phyloP scores from a whole-genome alignment of 2,113 vertebrate species.

The Oreotragus oreotragus region DNA sequence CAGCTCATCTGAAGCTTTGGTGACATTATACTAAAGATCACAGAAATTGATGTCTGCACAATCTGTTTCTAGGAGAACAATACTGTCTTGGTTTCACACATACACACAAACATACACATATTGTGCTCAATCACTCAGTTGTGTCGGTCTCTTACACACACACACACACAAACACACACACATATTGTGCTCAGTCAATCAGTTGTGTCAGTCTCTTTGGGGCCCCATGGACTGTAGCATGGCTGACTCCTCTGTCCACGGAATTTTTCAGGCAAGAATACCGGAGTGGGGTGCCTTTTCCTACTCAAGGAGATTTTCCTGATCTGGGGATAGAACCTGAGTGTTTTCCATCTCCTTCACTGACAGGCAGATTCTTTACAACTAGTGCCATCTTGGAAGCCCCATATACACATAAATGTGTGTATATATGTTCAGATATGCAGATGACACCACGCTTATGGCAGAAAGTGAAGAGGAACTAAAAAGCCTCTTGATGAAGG shows the following conservation, averaged over 20 bases:
- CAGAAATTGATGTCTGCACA: background rate
- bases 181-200: background rate
- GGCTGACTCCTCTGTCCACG: background rate
- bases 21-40: background rate
- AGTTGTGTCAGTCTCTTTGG: background rate
- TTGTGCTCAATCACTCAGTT: too few relatives aligned
- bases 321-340: background rate
- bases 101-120: background rate
- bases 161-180: background rate
- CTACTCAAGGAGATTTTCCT: background rate
- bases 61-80: background rate
- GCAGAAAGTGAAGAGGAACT: too few relatives aligned
- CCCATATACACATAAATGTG: background rate
- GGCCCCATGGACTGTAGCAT: background rate
- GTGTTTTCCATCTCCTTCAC: background rate
- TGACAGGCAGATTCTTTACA: background rate
- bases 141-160: too few relatives aligned
- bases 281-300: background rate
- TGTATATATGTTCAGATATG: background rate
- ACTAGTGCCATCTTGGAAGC: background rate
- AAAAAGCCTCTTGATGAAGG: too few relatives aligned
- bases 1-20: background rate
- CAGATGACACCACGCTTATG: too few relatives aligned
- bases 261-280: background rate
- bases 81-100: background rate